A percentile compares a stretch with the other conserved stretches of the same genome.
These are phyloP conservation scores for Horisme vitalbata DNA, from an alignment of 2,888 invertebrate species.

Conservation along the genomic window DNA sequence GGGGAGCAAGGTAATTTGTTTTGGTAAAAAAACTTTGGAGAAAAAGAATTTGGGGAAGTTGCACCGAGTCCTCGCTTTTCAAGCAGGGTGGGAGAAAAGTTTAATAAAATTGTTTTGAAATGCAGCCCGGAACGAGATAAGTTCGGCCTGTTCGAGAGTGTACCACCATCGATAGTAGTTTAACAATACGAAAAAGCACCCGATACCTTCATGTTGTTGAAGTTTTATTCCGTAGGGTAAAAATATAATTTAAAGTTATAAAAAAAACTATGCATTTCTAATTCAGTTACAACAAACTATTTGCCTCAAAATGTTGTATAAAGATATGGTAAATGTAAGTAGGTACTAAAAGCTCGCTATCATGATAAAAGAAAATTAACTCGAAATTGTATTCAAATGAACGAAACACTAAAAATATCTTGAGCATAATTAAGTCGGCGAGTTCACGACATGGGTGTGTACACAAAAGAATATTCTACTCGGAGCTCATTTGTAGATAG, in stretches of 20 bases:
- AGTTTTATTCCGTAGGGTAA: conserved; percentile 15
- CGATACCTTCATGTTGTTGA: conserved; percentile 22
- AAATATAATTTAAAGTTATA: conserved; percentile 24
- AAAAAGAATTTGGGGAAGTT: conserved; percentile 73
- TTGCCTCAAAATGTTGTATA: not conserved
- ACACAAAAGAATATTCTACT: conserved; percentile 75
- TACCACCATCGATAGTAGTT: conserved; percentile 61
- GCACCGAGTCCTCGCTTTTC: conserved; percentile 56
- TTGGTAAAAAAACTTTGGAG: conserved; percentile 58
- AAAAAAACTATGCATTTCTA: conserved; percentile 5
- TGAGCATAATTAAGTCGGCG: conserved; percentile 49
- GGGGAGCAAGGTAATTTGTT: conserved; percentile 76
- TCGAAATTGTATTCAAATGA: conserved; percentile 37
- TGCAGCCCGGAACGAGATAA: conserved; percentile 70
- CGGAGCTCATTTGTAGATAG: conserved; percentile 77
- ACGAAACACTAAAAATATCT: conserved; percentile 43
- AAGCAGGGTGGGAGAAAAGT: conserved; percentile 60
- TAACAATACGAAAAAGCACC: conserved; percentile 42
- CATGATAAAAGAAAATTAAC: conserved; percentile 34
- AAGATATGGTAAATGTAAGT: not conserved
- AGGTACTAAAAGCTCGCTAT: not conserved
- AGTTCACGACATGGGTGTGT: conserved; percentile 52
- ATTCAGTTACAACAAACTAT: conserved; percentile 4
- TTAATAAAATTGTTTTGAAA: conserved; percentile 78
- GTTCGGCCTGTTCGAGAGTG: conserved; percentile 54